Evolutionary conservation across 2,113 vertebrate species (phyloP).

Genomic region (Rhadina sibilatrix): DNA sequence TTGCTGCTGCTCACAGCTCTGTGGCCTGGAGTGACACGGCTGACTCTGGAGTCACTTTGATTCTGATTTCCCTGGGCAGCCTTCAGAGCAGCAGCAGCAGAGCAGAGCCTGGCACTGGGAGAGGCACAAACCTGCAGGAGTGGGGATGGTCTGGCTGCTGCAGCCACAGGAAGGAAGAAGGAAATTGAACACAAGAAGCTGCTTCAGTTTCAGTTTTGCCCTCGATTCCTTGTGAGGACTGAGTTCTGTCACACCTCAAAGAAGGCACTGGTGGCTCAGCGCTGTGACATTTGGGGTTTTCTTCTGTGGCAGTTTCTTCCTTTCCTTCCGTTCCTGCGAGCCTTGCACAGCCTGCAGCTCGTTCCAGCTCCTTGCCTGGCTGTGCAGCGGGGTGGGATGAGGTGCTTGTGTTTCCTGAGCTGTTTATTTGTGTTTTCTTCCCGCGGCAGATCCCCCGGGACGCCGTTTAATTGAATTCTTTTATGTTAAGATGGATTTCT

Average conservation of each 20-base stretch:
- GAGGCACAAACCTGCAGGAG: no score
- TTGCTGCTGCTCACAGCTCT: not conserved
- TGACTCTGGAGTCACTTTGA: not conserved
- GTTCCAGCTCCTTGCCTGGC: not conserved
- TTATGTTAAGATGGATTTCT: not conserved
- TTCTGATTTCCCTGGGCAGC: not conserved
- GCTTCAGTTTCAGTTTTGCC: constrained; percentile 23
- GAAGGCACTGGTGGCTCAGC: accelerated
- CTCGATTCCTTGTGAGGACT: not conserved
- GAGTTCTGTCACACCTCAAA: not conserved
- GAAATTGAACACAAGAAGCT: not conserved
- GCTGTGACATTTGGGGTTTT: not conserved
- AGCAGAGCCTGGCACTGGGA: not conserved
- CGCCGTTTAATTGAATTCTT: not conserved
- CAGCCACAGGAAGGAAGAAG: not conserved
- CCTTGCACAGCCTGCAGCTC: not conserved
- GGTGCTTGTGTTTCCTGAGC: not conserved
- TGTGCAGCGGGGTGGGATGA: not conserved
- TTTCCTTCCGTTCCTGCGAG: accelerated
- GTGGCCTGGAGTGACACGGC: not conserved
- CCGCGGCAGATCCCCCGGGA: not conserved
- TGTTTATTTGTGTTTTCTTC: not conserved
- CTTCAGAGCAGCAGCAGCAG: not conserved
- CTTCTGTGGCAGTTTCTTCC: not conserved
- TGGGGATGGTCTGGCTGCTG: not conserved